Conservation (phyloP, 2,797 vertebrate genomes). For the Sarcoramphus papa region DNA sequence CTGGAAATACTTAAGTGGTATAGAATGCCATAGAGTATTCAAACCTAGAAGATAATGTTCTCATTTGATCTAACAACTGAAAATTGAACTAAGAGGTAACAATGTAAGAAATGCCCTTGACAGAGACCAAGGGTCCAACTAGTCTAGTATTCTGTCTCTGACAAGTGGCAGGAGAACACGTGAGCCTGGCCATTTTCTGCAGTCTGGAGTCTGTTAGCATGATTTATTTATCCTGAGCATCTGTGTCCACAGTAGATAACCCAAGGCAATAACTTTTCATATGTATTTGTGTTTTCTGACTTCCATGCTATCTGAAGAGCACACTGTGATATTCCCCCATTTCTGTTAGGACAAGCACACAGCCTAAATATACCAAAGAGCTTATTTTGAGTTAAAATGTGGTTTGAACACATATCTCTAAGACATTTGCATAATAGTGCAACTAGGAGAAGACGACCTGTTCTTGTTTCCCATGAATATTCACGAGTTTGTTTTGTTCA, state of each 20-base stretch:
- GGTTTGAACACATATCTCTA: not conserved
- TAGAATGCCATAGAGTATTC: not conserved
- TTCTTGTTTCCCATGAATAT: not conserved
- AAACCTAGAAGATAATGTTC: not conserved
- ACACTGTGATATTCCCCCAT: not conserved
- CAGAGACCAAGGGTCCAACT: not conserved
- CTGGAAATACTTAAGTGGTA: not conserved
- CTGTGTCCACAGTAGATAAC: constrained; percentile 10
- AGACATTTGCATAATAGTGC: not conserved
- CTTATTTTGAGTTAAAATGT: not conserved
- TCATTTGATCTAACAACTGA: not conserved
- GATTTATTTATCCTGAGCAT: not conserved
- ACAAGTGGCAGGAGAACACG: not conserved
- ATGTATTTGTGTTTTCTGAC: not conserved
- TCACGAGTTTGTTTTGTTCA: not conserved
- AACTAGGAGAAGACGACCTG: not conserved
- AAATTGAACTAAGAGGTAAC: not conserved
- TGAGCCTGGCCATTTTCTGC: not conserved
- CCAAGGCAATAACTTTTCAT: not conserved
- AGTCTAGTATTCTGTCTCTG: not conserved
- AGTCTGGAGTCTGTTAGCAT: not conserved
- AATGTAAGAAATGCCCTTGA: not conserved
- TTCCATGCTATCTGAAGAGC: not conserved
- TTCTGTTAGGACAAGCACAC: not conserved
- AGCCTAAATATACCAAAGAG: not conserved